Conservation (phyloP, 2,113 vertebrate species). For the Nibea coibor region DNA sequence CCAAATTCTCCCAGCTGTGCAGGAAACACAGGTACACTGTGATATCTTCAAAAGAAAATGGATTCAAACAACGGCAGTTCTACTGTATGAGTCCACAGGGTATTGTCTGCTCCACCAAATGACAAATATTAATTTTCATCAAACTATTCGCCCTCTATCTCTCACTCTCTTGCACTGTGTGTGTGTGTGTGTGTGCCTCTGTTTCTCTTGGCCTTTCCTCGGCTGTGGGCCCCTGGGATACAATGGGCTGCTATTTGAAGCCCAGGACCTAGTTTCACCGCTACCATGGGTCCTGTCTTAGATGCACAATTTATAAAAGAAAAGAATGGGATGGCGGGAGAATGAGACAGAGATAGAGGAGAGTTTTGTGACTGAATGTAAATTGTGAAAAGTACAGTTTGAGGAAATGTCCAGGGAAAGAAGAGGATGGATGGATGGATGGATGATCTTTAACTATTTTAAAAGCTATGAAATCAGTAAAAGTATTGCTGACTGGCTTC, state of each 20-base stretch:
- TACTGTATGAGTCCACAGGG: constrained; percentile 63
- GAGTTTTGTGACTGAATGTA: constrained; percentile 36
- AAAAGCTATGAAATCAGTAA: too few relatives aligned
- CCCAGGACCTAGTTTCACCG: constrained; percentile 78
- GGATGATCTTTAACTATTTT: neutral
- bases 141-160: constrained; percentile 69
- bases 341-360: constrained; percentile 12
- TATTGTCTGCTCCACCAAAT: constrained; percentile 55
- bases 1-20: constrained; percentile 28
- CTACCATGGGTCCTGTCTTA: constrained; percentile 74
- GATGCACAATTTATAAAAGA: constrained; percentile 79
- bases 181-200: neutral
- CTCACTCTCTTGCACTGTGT: constrained; percentile 39
- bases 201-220: constrained; percentile 69
- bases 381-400: constrained; percentile 36
- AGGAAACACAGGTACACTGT: constrained; percentile 41
- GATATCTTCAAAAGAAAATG: constrained; percentile 76
- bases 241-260: constrained; percentile 80
- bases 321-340: constrained; percentile 31
- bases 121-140: constrained; percentile 83
- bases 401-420: neutral
- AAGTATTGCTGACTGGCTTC: neutral
- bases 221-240: constrained; percentile 70
- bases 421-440: neutral
- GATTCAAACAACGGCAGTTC: constrained; percentile 69